Evolutionary conservation across 1,140 invertebrate genomes (phyloP).

Genomic region (Drosophila punjabiensis): DNA sequence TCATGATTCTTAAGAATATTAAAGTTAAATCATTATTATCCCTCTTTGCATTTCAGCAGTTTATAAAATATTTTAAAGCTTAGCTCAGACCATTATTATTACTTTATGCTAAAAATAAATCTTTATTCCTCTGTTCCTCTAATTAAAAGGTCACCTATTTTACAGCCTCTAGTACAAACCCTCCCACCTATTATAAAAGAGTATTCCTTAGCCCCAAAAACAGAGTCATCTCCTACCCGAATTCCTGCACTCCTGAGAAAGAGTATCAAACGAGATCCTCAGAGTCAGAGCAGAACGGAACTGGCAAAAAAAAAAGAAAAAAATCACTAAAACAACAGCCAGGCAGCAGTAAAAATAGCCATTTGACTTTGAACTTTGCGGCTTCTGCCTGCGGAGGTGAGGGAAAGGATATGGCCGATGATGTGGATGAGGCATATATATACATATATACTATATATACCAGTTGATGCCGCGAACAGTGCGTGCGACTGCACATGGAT

Average conservation of each 20-base stretch:
- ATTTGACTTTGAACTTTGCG: conserved; percentile 74
- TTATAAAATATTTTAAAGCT: too few species aligned
- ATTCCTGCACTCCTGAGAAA: background rate
- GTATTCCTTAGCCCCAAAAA: background rate
- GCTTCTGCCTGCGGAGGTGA: conserved; percentile 39
- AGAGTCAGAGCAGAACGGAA: conserved; percentile 31
- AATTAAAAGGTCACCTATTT: background rate
- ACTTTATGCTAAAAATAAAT: background rate
- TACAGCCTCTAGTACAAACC: background rate
- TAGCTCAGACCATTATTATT: too few species aligned
- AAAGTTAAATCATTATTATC: too few species aligned
- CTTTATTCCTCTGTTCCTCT: background rate
- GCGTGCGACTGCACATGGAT: conserved; percentile 44
- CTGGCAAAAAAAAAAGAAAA: conserved; percentile 23
- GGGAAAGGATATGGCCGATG: conserved; percentile 44
- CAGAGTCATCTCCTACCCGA: background rate
- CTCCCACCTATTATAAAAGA: background rate
- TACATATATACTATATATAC: background rate
- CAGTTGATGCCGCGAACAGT: conserved; percentile 30
- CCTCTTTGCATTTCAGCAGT: too few species aligned
- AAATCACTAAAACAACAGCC: conserved; percentile 40
- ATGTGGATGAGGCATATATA: conserved; percentile 15
- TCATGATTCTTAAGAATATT: too few species aligned
- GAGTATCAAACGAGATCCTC: conserved; percentile 37
- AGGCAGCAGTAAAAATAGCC: conserved; percentile 64